Evolutionary conservation across 2,113 vertebrate species (phyloP), one percentile per base, ranked within the genome.

Genomic region (Tychaedon coryphoeus): DNA sequence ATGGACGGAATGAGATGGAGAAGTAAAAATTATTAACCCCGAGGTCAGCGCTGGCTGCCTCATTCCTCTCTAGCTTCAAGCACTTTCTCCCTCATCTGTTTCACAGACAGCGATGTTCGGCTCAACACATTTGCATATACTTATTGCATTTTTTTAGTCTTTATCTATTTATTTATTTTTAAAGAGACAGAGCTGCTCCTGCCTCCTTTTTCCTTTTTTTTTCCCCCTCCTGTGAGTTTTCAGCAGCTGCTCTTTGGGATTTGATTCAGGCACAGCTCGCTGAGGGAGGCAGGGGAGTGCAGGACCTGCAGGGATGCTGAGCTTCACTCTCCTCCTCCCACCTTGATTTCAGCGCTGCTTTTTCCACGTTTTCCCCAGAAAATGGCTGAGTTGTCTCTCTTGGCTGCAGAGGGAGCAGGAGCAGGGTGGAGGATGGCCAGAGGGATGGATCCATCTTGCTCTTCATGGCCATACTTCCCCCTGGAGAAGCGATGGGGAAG

Each of bases 11-110:
- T 98, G 98, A 98, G 98, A 98, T 98, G 98, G 98, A 98, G 98
- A 99, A 98, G 98, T 99, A 98, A 99, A 99, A 99, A 99, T 99
- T 99, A 98, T 99, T 99, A 99, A 99, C 99, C 98, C 98, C 91
- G 85, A 95, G 98, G 98, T 99, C 99, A 99, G 98, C 98, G 92
- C 98, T 98, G 95, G 82, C 93, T 96, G 98, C 98, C 98, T 98
- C 98, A 97, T 98, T 99, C 98, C 98, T 98, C 97, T 98, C 98
- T 98, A 98, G 98, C 98, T 98, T 98, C 98, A 98, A 99, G 98
- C 98, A 98, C 98, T 98, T 98, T 98, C 98, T 98, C 97, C 97
- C 97, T 97, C 97, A 98, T 98, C 98, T 99, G 98, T 98, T 98
- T 98, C 98, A 98, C 98, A 98, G 98, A 98, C 98, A 98, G 98